Evolutionary conservation across 2,113 vertebrate species (phyloP).

Genomic region (Clinocottus analis): DNA sequence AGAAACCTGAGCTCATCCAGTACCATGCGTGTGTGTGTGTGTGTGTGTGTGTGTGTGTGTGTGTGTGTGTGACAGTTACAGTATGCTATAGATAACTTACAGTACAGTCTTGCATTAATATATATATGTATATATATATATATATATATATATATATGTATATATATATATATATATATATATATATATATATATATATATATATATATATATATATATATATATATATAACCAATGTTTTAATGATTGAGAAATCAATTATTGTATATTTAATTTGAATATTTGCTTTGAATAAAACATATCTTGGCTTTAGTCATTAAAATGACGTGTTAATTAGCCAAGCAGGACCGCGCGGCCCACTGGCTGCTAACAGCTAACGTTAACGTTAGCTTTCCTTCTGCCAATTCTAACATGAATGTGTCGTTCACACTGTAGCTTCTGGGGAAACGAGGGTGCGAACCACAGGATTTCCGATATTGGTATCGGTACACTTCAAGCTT

Average conservation of each 20-base stretch:
- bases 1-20: slow-evolving; percentile 25
- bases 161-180: too few relatives aligned
- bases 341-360: not conserved
- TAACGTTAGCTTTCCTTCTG: not conserved
- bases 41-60: not conserved
- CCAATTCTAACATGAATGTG: not conserved
- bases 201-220: too few relatives aligned
- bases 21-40: not conserved
- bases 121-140: too few relatives aligned
- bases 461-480: not conserved
- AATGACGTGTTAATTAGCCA: not conserved
- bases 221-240: too few relatives aligned
- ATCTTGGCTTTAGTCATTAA: not conserved
- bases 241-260: too few relatives aligned
- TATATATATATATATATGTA: too few relatives aligned
- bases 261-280: too few relatives aligned
- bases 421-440: not conserved
- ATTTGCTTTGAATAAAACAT: not conserved
- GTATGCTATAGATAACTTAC: slow-evolving; percentile 16
- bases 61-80: slow-evolving; percentile 1
- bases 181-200: too few relatives aligned
- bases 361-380: not conserved
- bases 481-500: not conserved
- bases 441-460: not conserved
- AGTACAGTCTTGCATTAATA: slow-evolving; percentile 4